Conservation (phyloP, 2,888 invertebrate genomes). For the Eucera pruinosa region DNA sequence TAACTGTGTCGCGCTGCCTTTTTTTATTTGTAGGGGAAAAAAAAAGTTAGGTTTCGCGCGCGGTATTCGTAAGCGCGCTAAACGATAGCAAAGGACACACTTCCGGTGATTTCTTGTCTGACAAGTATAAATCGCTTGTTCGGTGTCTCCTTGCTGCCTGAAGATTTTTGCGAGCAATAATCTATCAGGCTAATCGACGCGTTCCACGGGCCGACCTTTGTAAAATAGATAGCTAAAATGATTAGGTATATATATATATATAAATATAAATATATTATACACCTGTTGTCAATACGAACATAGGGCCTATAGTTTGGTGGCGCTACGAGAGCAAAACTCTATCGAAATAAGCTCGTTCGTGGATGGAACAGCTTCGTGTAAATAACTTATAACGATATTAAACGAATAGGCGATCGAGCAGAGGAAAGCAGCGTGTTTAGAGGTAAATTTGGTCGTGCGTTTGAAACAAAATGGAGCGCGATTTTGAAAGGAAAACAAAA, state of each 20-base stretch:
- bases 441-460: slow-evolving; percentile 40
- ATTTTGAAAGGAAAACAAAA: neutral
- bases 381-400: slow-evolving; percentile 69
- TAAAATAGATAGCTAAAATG: slow-evolving; percentile 80
- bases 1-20: slow-evolving; percentile 68
- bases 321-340: slow-evolving; percentile 75
- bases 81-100: too few relatives aligned
- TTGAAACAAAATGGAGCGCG: slow-evolving; percentile 22
- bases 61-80: slow-evolving; percentile 55
- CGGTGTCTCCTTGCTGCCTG: slow-evolving; percentile 63
- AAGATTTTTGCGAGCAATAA: slow-evolving; percentile 38
- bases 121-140: slow-evolving; percentile 31
- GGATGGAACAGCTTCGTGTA: slow-evolving; percentile 74
- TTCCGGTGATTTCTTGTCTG: too few relatives aligned
- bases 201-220: slow-evolving; percentile 70
- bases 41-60: slow-evolving; percentile 57
- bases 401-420: slow-evolving; percentile 19
- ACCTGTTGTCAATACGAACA: slow-evolving; percentile 82
- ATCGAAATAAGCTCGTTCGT: slow-evolving; percentile 76
- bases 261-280: slow-evolving; percentile 67
- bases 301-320: slow-evolving; percentile 78
- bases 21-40: slow-evolving; percentile 64
- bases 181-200: slow-evolving; percentile 7
- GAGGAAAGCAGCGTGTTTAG: slow-evolving; percentile 29
- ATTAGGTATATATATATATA: slow-evolving; percentile 72